A percentile compares a stretch with the other conserved stretches of the same genome.
Conservation (phyloP, 2,113 vertebrate species). For the Chionodraco myersi region DNA sequence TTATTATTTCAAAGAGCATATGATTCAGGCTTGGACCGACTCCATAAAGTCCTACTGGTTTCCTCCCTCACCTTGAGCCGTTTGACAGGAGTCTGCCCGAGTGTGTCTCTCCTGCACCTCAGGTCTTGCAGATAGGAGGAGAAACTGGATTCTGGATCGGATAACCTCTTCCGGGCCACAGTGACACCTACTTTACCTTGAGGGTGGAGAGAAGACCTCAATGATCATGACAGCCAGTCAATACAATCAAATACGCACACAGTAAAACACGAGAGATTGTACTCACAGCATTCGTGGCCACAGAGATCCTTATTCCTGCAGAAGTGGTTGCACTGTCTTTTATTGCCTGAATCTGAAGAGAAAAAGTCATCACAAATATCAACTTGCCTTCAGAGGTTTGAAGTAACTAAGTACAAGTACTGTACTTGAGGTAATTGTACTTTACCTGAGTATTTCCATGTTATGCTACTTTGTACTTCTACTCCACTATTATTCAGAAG, state of each 20-base stretch:
- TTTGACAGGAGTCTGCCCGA: conserved; percentile 89
- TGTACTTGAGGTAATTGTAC: no score
- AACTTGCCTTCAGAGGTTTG: background rate
- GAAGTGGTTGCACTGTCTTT: conserved; percentile 92
- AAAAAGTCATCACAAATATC: background rate
- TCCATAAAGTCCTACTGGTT: background rate
- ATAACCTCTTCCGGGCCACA: conserved; percentile 80
- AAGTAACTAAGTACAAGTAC: no score
- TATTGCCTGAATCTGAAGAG: conserved; percentile 75
- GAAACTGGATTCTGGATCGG: conserved; percentile 82
- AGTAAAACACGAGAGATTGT: conserved; percentile 8
- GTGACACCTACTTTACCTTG: conserved; percentile 91
- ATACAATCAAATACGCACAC: background rate
- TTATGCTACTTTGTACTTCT: no score
- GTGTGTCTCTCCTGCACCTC: conserved; percentile 87
- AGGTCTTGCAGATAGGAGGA: conserved; percentile 91
- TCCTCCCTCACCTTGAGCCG: conserved; percentile 88
- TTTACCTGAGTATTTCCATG: no score
- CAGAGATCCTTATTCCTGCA: conserved; percentile 95
- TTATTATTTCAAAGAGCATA: background rate
- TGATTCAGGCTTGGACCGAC: background rate
- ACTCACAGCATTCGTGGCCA: conserved; percentile 97
- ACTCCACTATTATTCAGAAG: no score
- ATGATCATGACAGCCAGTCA: background rate
- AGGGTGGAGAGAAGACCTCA: background rate